A percentile compares a stretch with the other conserved stretches of the same genome.
These are phyloP conservation scores for Zoanthus solanderi DNA, from an alignment of 92 coral and sea anemone genomes.

Conservation along the genomic window DNA sequence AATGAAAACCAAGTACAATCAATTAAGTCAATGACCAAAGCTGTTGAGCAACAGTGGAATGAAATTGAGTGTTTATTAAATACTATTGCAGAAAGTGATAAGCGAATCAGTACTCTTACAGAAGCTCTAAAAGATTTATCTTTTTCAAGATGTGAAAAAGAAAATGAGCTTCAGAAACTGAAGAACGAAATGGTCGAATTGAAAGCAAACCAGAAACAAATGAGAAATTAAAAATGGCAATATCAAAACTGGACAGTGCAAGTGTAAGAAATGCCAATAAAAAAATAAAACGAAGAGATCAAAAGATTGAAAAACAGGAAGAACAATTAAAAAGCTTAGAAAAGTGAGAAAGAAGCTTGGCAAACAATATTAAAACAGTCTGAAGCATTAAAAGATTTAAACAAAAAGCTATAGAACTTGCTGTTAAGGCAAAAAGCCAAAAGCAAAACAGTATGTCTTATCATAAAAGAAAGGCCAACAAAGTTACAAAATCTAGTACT, in stretches of 20 bases:
- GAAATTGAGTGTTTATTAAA: slow-evolving; percentile 23
- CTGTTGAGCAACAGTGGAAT: not conserved
- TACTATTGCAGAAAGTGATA: slow-evolving; percentile 15
- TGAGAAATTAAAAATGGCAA: slow-evolving; percentile 39
- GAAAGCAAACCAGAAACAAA: slow-evolving; percentile 24
- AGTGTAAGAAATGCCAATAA: slow-evolving; percentile 1
- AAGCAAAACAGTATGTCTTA: slow-evolving; percentile 22
- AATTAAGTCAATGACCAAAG: slow-evolving; percentile 7
- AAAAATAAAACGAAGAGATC: slow-evolving; percentile 33
- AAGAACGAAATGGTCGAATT: slow-evolving; percentile 22
- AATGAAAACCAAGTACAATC: not conserved
- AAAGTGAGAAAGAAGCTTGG: slow-evolving; percentile 37
- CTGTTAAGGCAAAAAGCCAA: slow-evolving; percentile 15
- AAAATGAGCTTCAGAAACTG: not conserved
- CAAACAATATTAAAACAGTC: not conserved
- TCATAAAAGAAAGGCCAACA: slow-evolving; percentile 1
- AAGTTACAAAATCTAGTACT: not conserved
- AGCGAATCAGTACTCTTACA: slow-evolving; percentile 1
- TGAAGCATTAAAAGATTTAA: not conserved
- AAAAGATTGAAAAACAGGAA: slow-evolving; percentile 19
- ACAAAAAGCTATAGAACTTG: slow-evolving; percentile 5
- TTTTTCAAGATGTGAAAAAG: not conserved
- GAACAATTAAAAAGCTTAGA: not conserved
- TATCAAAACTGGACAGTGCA: slow-evolving; percentile 34
- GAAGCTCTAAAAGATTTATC: slow-evolving; percentile 24